phyloP scores from a whole-genome alignment of 2,113 vertebrate genomes.

The Oncorhynchus gorbuscha region DNA sequence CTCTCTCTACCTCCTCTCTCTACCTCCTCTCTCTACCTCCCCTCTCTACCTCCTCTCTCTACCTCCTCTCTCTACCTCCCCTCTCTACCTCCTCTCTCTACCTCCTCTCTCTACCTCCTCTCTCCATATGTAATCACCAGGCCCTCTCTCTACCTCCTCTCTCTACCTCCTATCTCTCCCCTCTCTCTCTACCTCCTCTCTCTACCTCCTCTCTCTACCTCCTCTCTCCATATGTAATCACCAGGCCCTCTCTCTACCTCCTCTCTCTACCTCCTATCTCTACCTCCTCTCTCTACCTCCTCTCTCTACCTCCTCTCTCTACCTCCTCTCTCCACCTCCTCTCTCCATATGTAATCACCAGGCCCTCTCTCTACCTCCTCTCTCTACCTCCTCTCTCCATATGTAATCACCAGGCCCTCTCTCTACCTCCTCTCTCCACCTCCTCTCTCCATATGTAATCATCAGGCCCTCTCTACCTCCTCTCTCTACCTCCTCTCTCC shows the following conservation, averaged over 20 bases:
- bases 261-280: neutral
- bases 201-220: too few species aligned
- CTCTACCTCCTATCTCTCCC: too few species aligned
- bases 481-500: neutral
- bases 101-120: neutral
- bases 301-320: neutral
- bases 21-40: neutral
- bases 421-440: neutral
- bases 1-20: too few species aligned
- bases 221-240: too few species aligned
- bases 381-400: constrained; percentile 3
- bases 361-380: neutral
- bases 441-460: neutral
- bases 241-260: neutral
- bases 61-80: neutral
- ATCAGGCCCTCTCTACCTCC: too few species aligned
- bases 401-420: neutral
- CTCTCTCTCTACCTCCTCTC: neutral
- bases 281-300: neutral
- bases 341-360: neutral
- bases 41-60: neutral
- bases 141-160: too few species aligned
- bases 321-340: neutral
- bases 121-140: neutral
- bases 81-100: neutral